Base-by-base conservation (phyloP, 2,888 invertebrate species). In the Monoplex corrugatus region DNA sequence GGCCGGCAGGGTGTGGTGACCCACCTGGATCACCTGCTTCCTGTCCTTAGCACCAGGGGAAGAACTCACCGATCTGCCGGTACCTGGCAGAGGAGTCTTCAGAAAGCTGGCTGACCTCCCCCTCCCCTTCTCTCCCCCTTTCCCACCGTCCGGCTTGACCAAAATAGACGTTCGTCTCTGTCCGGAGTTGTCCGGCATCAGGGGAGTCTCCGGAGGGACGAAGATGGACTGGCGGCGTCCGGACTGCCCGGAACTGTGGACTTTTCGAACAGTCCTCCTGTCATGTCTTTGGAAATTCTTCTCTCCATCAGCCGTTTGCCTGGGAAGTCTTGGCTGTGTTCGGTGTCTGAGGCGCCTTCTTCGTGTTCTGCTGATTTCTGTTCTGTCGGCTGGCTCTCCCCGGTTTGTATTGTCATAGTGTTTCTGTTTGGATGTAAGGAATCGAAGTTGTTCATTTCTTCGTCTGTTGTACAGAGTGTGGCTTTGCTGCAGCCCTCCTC, bases 1-100 rank as follows among this genome's bases (percentile, higher is more conserved):
- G 28, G 95, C 94, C 43, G 95, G 95, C 43, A 94, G 89, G 28
- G 86, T 86, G 82, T 90, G 88, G 83, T 78, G 85, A 40, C 90
- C 88, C 63, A 86, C 88, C 84, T 84, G 84, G 2, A 45, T 50
- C 45, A 50, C 84, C 84, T 84, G 84, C 6, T 19, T 32, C 28
- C 28, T 32, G 38, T n/a, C 80, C 44, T 28, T 28, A 13, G 3
- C 44, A 23, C 57, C 35, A 28, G 57, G 68, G n/a, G 72, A n/a
- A n/a, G n/a, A n/a, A n/a, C n/a, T n/a, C 44, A 35, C 23, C 80
- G 88, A 45, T 43, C 83, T 16, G 23, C 38, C 75, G 2, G 85
- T 50, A 3, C 45, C 23, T 16, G 45, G 38, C 38, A 32, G 63
- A 10, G 90, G 89, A n/a, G 90, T 90, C 85, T 87, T 89, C 50